Conservation (phyloP, 2,888 invertebrate species). For the Phragmatobia fuliginosa region DNA sequence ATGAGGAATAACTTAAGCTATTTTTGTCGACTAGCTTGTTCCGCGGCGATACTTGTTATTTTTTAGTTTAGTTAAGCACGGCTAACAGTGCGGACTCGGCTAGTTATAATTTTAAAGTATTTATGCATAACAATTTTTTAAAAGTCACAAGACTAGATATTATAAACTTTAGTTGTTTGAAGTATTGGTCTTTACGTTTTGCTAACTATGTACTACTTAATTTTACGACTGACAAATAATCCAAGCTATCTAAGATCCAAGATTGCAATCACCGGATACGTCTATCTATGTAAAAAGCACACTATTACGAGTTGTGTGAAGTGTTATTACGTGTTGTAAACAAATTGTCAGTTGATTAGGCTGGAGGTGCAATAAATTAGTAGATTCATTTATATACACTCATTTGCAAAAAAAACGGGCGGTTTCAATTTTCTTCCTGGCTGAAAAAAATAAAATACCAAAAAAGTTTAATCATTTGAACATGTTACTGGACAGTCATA, state of each 20-base stretch:
- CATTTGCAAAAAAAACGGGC: too few species aligned
- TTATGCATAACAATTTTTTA: conserved; percentile 51
- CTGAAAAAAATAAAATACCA: too few species aligned
- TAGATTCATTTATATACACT: too few species aligned
- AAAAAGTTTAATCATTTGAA: too few species aligned
- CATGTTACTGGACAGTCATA: too few species aligned
- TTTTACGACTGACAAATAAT: conserved; percentile 52
- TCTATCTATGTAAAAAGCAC: conserved; percentile 40
- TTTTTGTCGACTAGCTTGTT: too few species aligned
- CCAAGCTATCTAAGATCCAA: conserved; percentile 48
- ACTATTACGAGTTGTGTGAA: conserved; percentile 9
- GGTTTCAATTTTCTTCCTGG: too few species aligned
- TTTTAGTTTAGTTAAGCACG: too few species aligned
- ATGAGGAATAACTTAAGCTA: too few species aligned
- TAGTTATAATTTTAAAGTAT: not conserved
- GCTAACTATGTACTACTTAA: conserved; percentile 61
- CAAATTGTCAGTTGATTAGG: not conserved
- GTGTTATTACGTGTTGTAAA: not conserved
- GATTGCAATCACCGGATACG: conserved; percentile 47
- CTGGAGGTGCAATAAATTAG: not conserved
- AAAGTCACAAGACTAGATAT: conserved; percentile 52
- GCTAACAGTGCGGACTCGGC: too few species aligned
- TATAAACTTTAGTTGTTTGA: conserved; percentile 37
- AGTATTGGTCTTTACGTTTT: conserved; percentile 50
- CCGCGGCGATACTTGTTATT: too few species aligned